Conservation (phyloP, 1,140 invertebrate species). For the Drosophila saltans region DNA sequence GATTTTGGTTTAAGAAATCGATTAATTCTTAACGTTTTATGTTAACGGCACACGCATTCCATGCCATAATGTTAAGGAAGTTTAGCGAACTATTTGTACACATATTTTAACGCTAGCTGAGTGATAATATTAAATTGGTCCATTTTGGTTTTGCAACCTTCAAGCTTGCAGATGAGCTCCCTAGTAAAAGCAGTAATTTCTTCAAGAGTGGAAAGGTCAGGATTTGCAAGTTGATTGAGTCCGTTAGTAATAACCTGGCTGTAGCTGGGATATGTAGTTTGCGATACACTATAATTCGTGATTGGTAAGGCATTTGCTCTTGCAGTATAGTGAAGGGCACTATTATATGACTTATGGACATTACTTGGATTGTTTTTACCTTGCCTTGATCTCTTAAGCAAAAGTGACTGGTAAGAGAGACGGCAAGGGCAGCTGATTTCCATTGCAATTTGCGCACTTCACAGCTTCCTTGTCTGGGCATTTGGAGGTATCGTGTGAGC, state of each 20-base stretch:
- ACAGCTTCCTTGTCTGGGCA: no score
- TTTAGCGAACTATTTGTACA: no score
- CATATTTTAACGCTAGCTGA: no score
- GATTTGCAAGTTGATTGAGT: conserved; percentile 1
- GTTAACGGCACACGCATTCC: background rate
- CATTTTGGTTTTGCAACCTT: no score
- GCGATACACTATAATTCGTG: no score
- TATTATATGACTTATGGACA: conserved; percentile 4
- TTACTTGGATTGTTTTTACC: no score
- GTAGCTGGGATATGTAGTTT: conserved; percentile 7
- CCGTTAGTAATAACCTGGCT: conserved; percentile 3
- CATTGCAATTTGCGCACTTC: background rate
- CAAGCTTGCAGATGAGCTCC: background rate
- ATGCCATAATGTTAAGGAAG: conserved; percentile 16
- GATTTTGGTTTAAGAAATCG: no score
- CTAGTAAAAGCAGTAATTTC: conserved; percentile 11
- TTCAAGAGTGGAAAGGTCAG: conserved; percentile 6
- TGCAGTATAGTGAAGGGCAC: background rate
- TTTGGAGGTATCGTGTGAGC: no score
- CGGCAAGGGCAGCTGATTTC: conserved; percentile 6
- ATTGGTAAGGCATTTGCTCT: conserved; percentile 1
- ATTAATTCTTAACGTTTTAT: conserved; percentile 11
- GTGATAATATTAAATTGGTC: no score
- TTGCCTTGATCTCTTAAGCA: no score
- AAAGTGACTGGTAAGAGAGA: no score